Base-by-base conservation (phyloP, 2,113 vertebrate species). In the Prionailurus viverrinus region DNA sequence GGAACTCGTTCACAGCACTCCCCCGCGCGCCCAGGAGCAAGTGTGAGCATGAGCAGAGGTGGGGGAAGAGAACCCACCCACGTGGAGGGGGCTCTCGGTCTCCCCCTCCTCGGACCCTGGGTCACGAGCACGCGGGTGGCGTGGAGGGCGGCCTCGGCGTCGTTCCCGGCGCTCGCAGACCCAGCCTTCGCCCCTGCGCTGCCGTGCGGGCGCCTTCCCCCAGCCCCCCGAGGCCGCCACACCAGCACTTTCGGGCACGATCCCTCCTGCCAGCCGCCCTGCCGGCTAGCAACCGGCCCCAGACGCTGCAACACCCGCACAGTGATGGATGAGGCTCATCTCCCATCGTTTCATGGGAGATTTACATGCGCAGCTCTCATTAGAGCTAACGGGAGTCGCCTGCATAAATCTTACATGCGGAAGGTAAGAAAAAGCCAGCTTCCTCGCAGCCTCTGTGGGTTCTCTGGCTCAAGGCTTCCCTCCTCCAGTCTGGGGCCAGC, bases 341-440 rank as follows among this genome's bases (percentile, higher is more conserved):
- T 94, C 96, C 93, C 86, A 10, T 97, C 71, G 5, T 92, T 93
- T 74, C 97, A 82, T 12, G 83, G 94, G 97, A 95, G 88, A 93
- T 97, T 98, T 97, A 95, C 97, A 39, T 23, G 88, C 68, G 19
- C n/a, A 71, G 86, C 97, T 98, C 97, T 98, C 97, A 94, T 31
- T 63, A 51, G 86, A 31, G 97, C 97, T 98, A 73, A 95, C 96
- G 92, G 90, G 88, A 96, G 82, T 80, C 97, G 98, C 95, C 95
- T 58, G 94, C 14, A 53, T 94, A 97, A 97, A 97, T 97, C 94
- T 97, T 80, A 33, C 51, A 39, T 1, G 58, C 8, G 1, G 65
- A 58, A 68, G 95, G 71, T 97, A 85, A 68, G 89, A 76, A 91
- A 74, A 29, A 65, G 5, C 29, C 0, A 25, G 8, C 39, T 29